Evolutionary conservation across 2,888 invertebrate genomes (phyloP).

Genomic region (Parnassius smintheus): DNA sequence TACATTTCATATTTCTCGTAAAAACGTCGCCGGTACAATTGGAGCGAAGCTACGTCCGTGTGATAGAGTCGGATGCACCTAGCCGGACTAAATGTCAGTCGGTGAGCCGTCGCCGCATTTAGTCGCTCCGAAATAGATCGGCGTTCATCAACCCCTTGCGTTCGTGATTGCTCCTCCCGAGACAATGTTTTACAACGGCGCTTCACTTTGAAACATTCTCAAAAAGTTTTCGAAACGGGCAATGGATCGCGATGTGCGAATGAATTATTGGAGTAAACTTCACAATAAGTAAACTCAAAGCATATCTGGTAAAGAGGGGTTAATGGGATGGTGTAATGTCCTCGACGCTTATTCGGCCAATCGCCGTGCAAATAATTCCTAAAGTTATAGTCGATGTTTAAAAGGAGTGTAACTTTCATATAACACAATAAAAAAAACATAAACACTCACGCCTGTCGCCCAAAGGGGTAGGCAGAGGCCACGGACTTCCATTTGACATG

Average conservation of each 20-base stretch:
- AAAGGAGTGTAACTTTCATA: too few species aligned
- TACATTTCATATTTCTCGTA: slow-evolving; percentile 15
- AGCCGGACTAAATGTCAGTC: slow-evolving; percentile 77
- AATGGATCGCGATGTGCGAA: slow-evolving; percentile 6
- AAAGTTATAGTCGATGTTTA: neutral
- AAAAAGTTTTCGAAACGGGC: slow-evolving; percentile 15
- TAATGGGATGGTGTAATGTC: neutral
- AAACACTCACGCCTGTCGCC: too few species aligned
- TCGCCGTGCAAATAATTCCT: neutral
- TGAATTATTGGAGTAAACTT: slow-evolving; percentile 2
- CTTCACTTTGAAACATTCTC: slow-evolving; percentile 31
- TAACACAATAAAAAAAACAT: too few species aligned
- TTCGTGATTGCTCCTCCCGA: slow-evolving; percentile 60
- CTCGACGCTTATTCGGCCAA: neutral
- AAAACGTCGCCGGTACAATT: slow-evolving; percentile 13
- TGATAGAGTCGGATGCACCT: slow-evolving; percentile 66
- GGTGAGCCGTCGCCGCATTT: slow-evolving; percentile 72
- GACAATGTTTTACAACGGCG: slow-evolving; percentile 57
- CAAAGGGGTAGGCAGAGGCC: too few species aligned
- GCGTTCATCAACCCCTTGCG: slow-evolving; percentile 78
- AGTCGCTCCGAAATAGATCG: slow-evolving; percentile 76
- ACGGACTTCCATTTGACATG: too few species aligned
- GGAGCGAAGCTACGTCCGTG: slow-evolving; percentile 14
- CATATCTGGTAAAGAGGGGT: slow-evolving; percentile 1
- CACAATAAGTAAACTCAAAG: slow-evolving; percentile 2